Evolutionary conservation across 1,140 invertebrate species (phyloP), one percentile per base, ranked within the genome.

Genomic region (Tenebrio molitor): DNA sequence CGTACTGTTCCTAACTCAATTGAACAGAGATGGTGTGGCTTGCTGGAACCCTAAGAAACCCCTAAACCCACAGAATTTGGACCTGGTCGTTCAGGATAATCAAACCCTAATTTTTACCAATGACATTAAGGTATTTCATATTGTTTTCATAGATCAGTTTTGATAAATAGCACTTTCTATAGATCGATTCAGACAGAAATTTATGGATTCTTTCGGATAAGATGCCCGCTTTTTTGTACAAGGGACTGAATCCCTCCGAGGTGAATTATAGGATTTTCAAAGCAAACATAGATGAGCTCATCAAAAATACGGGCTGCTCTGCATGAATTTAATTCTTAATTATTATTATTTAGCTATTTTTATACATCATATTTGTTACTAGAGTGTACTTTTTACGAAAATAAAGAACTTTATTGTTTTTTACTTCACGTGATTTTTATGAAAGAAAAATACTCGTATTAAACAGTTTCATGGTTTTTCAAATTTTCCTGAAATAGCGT

Each of bases 161-260:
- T n/a, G n/a, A n/a, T n/a, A n/a, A n/a, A n/a, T n/a, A 33, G 29
- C 33, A 71, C 2, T 77, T 85, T 19, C 76, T n/a, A n/a, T n/a
- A 88, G 85, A 80, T 90, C 33, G 89, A 90, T 75, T 74, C 63
- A 2, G 85, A 89, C 58, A 85, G 85, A 25, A 88, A 84, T 39
- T 69, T 93, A 2, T 92, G 90, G 86, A 84, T 91, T n/a, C 79
- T 93, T 0, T 89, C 88, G 0, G 89, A 92, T 74, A 89, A 87
- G 77, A 82, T 92, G 78, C 90, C 90, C 0, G 84, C 83, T 21
- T 91, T 90, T 77, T 76, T 90, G 12, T 89, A 88, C 81, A 85
- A 84, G 58, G 77, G 81, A n/a, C 83, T 91, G 14, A 85, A 90
- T 80, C 76, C 81, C 1, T 83, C 86, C 4, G 84, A 86, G 21